A percentile compares a stretch with the other conserved stretches of the same genome.
Evolutionary conservation across 1,140 invertebrate species (phyloP).

Genomic region (Drosophila rufa): DNA sequence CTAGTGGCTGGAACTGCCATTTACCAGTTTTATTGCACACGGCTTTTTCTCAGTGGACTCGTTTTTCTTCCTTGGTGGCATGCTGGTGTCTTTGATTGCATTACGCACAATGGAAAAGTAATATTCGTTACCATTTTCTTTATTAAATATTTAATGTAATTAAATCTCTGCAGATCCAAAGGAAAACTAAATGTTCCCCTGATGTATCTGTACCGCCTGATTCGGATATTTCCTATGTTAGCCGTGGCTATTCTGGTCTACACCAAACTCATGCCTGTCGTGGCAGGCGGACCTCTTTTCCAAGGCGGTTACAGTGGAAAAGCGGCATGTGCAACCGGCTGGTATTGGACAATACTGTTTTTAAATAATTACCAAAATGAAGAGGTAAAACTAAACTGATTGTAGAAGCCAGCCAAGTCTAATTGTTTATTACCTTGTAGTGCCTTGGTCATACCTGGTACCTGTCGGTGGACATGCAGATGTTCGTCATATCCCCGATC

Average conservation of each 20-base stretch:
- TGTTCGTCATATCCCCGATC: slow-evolving; percentile 91
- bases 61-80: slow-evolving; percentile 89
- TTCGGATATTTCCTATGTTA: slow-evolving; percentile 58
- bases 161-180: slow-evolving; percentile 18
- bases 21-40: slow-evolving; percentile 86
- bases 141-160: not conserved
- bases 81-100: slow-evolving; percentile 88
- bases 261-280: slow-evolving; percentile 25
- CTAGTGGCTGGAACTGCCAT: slow-evolving; percentile 84
- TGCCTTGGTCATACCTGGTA: slow-evolving; percentile 96
- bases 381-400: slow-evolving; percentile 35
- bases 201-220: slow-evolving; percentile 67
- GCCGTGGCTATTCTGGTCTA: slow-evolving; percentile 50
- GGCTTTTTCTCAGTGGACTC: slow-evolving; percentile 89
- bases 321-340: slow-evolving; percentile 57
- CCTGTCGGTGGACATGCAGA: slow-evolving; percentile 93
- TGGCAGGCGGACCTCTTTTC: slow-evolving; percentile 42
- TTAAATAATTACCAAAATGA: slow-evolving; percentile 53
- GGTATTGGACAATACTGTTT: slow-evolving; percentile 62
- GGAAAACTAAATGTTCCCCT: slow-evolving; percentile 61
- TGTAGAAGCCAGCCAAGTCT: slow-evolving; percentile 28
- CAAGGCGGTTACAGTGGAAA: slow-evolving; percentile 19
- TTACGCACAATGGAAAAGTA: slow-evolving; percentile 88
- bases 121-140: slow-evolving; percentile 5
- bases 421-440: slow-evolving; percentile 85